Percentiles rank a stretch among this genome's conserved stretches.
Evolutionary conservation across 2,888 invertebrate genomes (phyloP).

Genomic region (Uropetala carovei): DNA sequence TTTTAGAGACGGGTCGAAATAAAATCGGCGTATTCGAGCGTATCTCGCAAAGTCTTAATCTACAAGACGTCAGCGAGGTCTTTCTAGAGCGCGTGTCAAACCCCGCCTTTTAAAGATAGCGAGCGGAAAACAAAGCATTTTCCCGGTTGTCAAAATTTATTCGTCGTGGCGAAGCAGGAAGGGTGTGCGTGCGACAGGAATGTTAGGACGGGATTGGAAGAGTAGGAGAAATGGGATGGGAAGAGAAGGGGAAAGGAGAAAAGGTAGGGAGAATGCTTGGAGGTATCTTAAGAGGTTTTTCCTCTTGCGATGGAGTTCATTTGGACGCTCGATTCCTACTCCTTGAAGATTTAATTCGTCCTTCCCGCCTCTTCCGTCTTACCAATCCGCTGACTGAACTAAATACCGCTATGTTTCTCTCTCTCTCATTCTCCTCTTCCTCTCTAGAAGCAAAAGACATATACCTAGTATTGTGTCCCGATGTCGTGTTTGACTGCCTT

Average conservation of each 20-base stretch:
- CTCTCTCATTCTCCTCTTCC: not conserved
- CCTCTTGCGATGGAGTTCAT: slow-evolving; percentile 18
- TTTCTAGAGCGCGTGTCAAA: slow-evolving; percentile 42
- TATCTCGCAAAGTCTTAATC: slow-evolving; percentile 32
- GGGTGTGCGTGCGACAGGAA: not conserved
- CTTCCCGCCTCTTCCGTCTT: no score
- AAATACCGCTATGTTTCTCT: not conserved
- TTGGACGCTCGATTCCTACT: slow-evolving; percentile 38
- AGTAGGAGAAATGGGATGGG: not conserved
- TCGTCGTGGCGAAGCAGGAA: not conserved
- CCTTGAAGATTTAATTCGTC: no score
- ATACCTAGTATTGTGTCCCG: not conserved
- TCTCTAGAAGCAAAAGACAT: not conserved
- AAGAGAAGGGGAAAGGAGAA: not conserved
- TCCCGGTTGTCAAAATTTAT: slow-evolving; percentile 45
- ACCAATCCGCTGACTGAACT: not conserved
- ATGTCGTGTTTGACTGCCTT: slow-evolving; percentile 20
- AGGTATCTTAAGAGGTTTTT: slow-evolving; percentile 36
- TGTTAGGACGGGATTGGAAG: slow-evolving; percentile 29
- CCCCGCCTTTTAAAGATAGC: slow-evolving; percentile 39
- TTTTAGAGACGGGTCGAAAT: slow-evolving; percentile 3
- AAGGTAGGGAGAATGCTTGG: not conserved
- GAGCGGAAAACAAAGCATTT: slow-evolving; percentile 46
- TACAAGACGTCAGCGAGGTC: slow-evolving; percentile 36
- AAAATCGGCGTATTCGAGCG: not conserved